phyloP scores from a whole-genome alignment of 2,797 vertebrate genomes.

The Decapterus maruadsi region DNA sequence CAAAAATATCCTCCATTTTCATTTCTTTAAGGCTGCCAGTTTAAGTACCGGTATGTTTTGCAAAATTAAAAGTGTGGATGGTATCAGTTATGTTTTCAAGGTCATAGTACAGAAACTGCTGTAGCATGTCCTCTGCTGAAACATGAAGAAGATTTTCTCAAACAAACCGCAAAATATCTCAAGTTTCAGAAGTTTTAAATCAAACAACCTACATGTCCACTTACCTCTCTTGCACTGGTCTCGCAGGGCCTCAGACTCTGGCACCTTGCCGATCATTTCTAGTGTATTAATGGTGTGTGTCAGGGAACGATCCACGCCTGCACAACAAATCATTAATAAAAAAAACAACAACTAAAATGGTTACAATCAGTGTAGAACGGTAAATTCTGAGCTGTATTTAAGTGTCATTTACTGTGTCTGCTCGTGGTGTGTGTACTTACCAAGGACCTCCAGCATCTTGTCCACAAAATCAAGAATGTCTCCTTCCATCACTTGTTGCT shows the following conservation, averaged over 20 bases:
- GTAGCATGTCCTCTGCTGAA: neutral
- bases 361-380: neutral
- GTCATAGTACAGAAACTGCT: neutral
- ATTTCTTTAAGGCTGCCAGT: too few relatives aligned
- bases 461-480: slow-evolving; percentile 82
- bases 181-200: neutral
- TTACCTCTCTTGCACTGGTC: slow-evolving; percentile 69
- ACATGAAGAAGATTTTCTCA: neutral
- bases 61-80: neutral
- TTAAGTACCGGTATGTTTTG: neutral
- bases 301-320: slow-evolving; percentile 66
- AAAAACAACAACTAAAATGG: neutral
- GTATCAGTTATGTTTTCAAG: neutral
- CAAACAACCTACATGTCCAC: neutral
- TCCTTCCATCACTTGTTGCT: slow-evolving; percentile 45
- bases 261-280: slow-evolving; percentile 37
- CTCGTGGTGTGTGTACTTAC: slow-evolving; percentile 49
- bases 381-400: too few relatives aligned
- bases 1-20: neutral
- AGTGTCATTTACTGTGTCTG: too few relatives aligned
- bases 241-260: slow-evolving; percentile 46
- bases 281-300: slow-evolving; percentile 54
- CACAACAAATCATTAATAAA: slow-evolving; percentile 11
- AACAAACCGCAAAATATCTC: neutral
- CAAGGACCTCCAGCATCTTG: slow-evolving; percentile 70